Evolutionary conservation across 2,797 vertebrate genomes (phyloP).

Genomic region (Neosalanx taihuensis): DNA sequence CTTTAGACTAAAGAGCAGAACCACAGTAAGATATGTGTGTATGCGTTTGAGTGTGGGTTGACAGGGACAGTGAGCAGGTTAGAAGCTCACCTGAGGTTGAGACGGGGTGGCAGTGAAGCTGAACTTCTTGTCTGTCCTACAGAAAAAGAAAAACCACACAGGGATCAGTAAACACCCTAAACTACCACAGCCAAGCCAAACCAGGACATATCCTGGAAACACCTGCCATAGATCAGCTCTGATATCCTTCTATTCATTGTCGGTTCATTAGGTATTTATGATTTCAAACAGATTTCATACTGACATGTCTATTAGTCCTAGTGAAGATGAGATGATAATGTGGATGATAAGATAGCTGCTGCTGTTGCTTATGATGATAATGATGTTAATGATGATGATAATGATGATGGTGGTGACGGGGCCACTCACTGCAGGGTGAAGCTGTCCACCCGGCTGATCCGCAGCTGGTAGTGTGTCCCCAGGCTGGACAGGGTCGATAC

Average conservation of each 20-base stretch:
- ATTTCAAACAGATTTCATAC: no score
- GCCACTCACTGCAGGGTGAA: constrained; percentile 87
- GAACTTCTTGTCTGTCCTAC: constrained; percentile 84
- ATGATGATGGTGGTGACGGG: neutral
- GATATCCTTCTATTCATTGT: neutral
- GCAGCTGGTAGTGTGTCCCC: constrained; percentile 84
- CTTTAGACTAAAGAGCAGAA: constrained; percentile 9
- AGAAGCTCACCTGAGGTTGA: constrained; percentile 87
- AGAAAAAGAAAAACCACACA: constrained; percentile 11
- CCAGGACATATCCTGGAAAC: neutral
- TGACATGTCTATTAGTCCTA: neutral
- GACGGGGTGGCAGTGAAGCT: constrained; percentile 92
- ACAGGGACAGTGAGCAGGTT: neutral
- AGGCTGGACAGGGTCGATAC: constrained; percentile 86
- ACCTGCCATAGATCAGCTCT: neutral
- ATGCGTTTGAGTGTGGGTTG: neutral
- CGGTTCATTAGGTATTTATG: no score
- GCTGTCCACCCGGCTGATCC: constrained; percentile 86
- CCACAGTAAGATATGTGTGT: neutral
- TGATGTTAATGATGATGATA: neutral
- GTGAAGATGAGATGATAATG: neutral
- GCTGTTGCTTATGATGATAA: neutral
- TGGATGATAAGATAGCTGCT: neutral
- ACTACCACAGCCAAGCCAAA: neutral
- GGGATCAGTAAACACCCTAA: constrained; percentile 13